phyloP scores from a whole-genome alignment of 1,140 invertebrate species.

The Zaprionus lachaisei region DNA sequence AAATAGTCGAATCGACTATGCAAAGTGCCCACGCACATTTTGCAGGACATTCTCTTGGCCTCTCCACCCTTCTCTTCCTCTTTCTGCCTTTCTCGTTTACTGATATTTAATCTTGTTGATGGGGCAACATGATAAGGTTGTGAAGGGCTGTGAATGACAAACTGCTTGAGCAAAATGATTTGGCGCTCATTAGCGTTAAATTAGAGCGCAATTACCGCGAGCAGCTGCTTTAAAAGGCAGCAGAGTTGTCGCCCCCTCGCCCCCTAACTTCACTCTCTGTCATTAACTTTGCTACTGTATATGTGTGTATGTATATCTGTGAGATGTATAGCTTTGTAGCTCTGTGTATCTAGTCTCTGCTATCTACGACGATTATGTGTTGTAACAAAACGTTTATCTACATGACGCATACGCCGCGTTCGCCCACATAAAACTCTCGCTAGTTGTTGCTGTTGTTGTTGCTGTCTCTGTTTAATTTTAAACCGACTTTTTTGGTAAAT shows the following conservation, averaged over 20 bases:
- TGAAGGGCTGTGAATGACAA: slow-evolving; percentile 35
- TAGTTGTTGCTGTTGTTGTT: slow-evolving; percentile 21
- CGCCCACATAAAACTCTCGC: slow-evolving; percentile 36
- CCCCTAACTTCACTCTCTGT: background rate
- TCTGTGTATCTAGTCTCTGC: slow-evolving; percentile 32
- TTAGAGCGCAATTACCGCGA: slow-evolving; percentile 72
- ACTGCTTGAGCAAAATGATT: slow-evolving; percentile 60
- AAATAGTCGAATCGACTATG: slow-evolving; percentile 43
- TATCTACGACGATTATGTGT: slow-evolving; percentile 75
- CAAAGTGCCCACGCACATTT: slow-evolving; percentile 46
- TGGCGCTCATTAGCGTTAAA: slow-evolving; percentile 80
- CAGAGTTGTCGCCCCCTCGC: background rate
- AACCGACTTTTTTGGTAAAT: slow-evolving; percentile 66
- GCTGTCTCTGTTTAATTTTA: slow-evolving; percentile 71
- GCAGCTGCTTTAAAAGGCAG: slow-evolving; percentile 41
- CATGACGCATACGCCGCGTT: slow-evolving; percentile 46
- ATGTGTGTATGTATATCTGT: slow-evolving; percentile 33
- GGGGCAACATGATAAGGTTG: slow-evolving; percentile 1
- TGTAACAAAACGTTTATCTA: slow-evolving; percentile 81
- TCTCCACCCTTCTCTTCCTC: background rate
- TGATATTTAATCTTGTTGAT: slow-evolving; percentile 17
- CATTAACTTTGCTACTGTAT: slow-evolving; percentile 24
- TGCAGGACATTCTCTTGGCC: background rate
- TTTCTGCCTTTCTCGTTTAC: background rate
- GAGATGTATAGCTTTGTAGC: background rate